Percentiles rank a stretch among this genome's conserved stretches.
These are phyloP conservation scores for Porites divaricata DNA, from an alignment of 92 coral and sea anemone genomes.

Conservation along the genomic window DNA sequence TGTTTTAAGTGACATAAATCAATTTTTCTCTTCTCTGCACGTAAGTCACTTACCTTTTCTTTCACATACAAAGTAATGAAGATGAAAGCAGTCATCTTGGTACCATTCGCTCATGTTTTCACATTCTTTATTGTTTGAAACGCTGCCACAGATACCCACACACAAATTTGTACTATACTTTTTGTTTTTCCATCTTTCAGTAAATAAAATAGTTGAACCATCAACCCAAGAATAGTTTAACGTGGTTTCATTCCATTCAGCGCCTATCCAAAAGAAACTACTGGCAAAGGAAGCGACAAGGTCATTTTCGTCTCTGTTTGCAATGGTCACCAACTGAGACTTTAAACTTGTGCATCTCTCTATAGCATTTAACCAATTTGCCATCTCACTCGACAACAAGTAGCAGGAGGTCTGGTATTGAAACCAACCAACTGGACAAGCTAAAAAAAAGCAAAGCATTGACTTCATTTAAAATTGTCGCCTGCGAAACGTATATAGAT, in stretches of 20 bases:
- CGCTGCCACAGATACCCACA: conserved; percentile 12
- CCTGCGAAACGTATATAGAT: too few relatives aligned
- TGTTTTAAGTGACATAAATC: too few relatives aligned
- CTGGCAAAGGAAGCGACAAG: conserved; percentile 16
- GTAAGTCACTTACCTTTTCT: conserved; percentile 4
- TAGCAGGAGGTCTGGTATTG: conserved; percentile 19
- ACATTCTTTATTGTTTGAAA: background rate
- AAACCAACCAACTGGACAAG: conserved; percentile 14
- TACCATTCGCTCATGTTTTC: background rate
- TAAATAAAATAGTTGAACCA: conserved; percentile 20
- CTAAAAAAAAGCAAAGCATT: conserved; percentile 6
- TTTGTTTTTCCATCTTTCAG: conserved; percentile 2
- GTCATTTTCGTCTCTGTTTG: conserved; percentile 7
- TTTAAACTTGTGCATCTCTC: conserved; percentile 19
- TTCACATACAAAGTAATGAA: conserved; percentile 19
- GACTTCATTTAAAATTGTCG: background rate
- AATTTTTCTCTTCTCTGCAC: background rate
- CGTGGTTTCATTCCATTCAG: conserved; percentile 12
- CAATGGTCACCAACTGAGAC: conserved; percentile 19
- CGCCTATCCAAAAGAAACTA: conserved; percentile 34
- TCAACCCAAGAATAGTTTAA: conserved; percentile 23
- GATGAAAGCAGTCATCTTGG: conserved; percentile 11
- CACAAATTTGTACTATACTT: background rate
- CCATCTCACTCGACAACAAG: background rate
- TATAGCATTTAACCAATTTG: conserved; percentile 16